Evolutionary conservation across 2,797 vertebrate species (phyloP).

Genomic region (Phalloptychus januarius): DNA sequence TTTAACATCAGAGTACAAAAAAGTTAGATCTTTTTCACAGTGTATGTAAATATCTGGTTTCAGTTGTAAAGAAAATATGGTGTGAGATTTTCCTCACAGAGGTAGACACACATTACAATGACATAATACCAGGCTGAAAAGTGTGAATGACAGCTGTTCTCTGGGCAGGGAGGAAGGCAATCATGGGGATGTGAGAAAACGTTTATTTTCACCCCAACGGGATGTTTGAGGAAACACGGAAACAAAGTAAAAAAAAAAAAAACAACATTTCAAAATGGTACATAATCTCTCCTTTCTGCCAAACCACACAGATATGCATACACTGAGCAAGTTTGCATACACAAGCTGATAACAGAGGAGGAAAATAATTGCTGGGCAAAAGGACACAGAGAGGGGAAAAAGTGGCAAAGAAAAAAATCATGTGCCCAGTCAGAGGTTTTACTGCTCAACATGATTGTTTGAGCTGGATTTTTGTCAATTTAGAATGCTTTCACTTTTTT

Average conservation of each 20-base stretch:
- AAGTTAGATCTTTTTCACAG: background rate
- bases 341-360: constrained; percentile 21
- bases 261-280: constrained; percentile 39
- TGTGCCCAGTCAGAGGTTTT: constrained; percentile 1
- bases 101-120: constrained; percentile 9
- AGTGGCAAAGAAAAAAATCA: constrained; percentile 9
- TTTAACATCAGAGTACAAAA: background rate
- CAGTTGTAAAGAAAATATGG: constrained; percentile 30
- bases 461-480: constrained; percentile 26
- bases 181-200: constrained; percentile 50
- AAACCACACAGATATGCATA: constrained; percentile 29
- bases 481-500: constrained; percentile 18
- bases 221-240: constrained; percentile 61
- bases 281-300: constrained; percentile 47
- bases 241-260: constrained; percentile 44
- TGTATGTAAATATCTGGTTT: background rate
- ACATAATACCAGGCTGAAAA: constrained; percentile 33
- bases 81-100: constrained; percentile 24
- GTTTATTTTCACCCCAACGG: constrained; percentile 67
- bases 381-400: background rate
- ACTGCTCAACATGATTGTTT: background rate
- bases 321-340: constrained; percentile 28
- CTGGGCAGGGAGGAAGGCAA: constrained; percentile 41
- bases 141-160: constrained; percentile 62
- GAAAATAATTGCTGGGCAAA: constrained; percentile 16